Evolutionary conservation across 2,888 invertebrate species (phyloP), one percentile per base, ranked within the genome.

Genomic region (Tribolium freemani): DNA sequence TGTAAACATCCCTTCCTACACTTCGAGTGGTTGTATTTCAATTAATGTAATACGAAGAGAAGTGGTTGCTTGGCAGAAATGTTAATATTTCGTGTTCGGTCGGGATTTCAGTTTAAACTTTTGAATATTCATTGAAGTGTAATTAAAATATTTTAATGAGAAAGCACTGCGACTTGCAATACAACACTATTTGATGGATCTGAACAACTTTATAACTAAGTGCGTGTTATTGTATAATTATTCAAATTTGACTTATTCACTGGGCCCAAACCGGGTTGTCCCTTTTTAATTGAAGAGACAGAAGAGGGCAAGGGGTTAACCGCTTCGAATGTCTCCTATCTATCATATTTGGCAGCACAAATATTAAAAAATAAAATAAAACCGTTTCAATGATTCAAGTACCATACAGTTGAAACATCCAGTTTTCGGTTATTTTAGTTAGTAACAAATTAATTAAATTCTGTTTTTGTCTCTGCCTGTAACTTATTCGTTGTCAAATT

Each of bases 141-240:
- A 85, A 85, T 85, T 84, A 85, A 85, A 85, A 85, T 85, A 84
- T 85, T 85, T 84, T 84, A 85, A 85, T 84, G 84, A 84, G 81
- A 71, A 76, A 76, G 75, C 78, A 77, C 79, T 76, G 77, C 76
- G 75, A 77, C 72, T 76, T 78, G 79, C 77, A 76, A 74, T 75
- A 78, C 76, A 76, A 77, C 75, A 78, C 78, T 77, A 71, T 69
- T 66, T 64, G 73, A 75, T 75, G 75, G 74, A 75, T 78, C 77
- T 77, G 76, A 79, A 79, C 78, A 82, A 82, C 77, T 81, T 82
- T 76, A 79, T 80, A 82, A 81, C 81, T 77, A 73, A 79, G 79
- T 79, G 80, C 81, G 79, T 81, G 82, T 82, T 82, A 82, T 82
- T 83, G 83, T 81, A 81, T 82, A 82, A 82, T 83, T 82, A 83